Conservation (phyloP, 2,888 invertebrate species). For the Catotricha subobsoleta region DNA sequence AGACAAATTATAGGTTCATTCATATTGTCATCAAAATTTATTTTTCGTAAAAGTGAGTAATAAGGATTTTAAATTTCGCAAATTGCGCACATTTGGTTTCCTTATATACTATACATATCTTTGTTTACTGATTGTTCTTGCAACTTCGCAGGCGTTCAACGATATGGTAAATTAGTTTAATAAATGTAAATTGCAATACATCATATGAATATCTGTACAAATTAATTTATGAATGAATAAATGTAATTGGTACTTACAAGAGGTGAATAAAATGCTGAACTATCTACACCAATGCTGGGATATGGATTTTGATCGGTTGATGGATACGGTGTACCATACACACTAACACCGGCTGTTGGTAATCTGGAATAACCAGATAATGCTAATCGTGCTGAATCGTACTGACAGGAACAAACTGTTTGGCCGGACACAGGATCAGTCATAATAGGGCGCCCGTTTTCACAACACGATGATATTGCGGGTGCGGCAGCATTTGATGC, state of each 20-base stretch:
- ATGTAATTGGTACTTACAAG: slow-evolving; percentile 50
- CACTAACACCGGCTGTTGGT: slow-evolving; percentile 56
- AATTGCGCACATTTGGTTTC: too few species aligned
- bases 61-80: too few species aligned
- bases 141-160: too few species aligned
- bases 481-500: slow-evolving; percentile 24
- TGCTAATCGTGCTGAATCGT: slow-evolving; percentile 73
- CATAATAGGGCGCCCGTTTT: slow-evolving; percentile 78
- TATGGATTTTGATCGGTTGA: slow-evolving; percentile 85
- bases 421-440: slow-evolving; percentile 86
- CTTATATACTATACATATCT: too few species aligned
- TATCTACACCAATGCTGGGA: slow-evolving; percentile 82
- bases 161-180: neutral
- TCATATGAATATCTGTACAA: neutral
- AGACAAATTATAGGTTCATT: too few species aligned
- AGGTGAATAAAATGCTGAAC: slow-evolving; percentile 88
- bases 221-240: neutral
- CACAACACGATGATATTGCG: slow-evolving; percentile 52
- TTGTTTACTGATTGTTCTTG: too few species aligned
- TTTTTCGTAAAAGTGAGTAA: too few species aligned
- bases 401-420: slow-evolving; percentile 86
- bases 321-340: slow-evolving; percentile 75
- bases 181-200: neutral
- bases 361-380: slow-evolving; percentile 65
- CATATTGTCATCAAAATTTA: too few species aligned